Evolutionary conservation across 2,113 vertebrate species (phyloP).

Genomic region (Hypomesus transpacificus): DNA sequence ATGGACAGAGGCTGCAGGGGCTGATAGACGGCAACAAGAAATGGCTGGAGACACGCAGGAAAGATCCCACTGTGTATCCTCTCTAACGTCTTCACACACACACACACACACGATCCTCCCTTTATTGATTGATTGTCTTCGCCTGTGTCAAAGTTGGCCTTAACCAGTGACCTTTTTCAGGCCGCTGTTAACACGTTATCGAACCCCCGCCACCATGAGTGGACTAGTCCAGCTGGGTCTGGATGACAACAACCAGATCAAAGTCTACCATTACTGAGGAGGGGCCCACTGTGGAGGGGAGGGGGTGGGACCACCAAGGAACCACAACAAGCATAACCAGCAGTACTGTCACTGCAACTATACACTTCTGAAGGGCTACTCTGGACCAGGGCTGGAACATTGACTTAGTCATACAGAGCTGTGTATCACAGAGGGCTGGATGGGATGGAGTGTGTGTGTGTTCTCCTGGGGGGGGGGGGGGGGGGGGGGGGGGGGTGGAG

Average conservation of each 20-base stretch:
- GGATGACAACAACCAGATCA: conserved; percentile 82
- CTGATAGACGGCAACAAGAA: conserved; percentile 82
- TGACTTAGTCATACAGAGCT: conserved; percentile 2
- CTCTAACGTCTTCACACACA: background rate
- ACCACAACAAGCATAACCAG: too few species aligned
- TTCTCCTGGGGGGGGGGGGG: too few species aligned
- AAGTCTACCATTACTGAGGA: conserved; percentile 78
- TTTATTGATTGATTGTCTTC: background rate
- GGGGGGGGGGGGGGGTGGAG: too few species aligned
- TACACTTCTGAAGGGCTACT: conserved; percentile 22
- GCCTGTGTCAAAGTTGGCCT: conserved; percentile 51
- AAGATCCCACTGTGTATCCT: conserved; percentile 87
- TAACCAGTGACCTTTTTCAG: conserved; percentile 70
- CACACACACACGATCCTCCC: background rate
- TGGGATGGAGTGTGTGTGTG: too few species aligned
- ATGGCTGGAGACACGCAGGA: conserved; percentile 82
- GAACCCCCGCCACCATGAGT: conserved; percentile 44
- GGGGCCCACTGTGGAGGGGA: background rate
- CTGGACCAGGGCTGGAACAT: background rate
- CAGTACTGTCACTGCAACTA: background rate
- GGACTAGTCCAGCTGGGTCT: conserved; percentile 80
- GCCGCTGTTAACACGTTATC: conserved; percentile 66
- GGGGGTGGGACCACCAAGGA: background rate
- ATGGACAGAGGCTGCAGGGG: conserved; percentile 66
- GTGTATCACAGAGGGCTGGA: too few species aligned